These are phyloP conservation scores for Halcyon senegalensis DNA, from an alignment of 2,113 vertebrate genomes.

Conservation along the genomic window DNA sequence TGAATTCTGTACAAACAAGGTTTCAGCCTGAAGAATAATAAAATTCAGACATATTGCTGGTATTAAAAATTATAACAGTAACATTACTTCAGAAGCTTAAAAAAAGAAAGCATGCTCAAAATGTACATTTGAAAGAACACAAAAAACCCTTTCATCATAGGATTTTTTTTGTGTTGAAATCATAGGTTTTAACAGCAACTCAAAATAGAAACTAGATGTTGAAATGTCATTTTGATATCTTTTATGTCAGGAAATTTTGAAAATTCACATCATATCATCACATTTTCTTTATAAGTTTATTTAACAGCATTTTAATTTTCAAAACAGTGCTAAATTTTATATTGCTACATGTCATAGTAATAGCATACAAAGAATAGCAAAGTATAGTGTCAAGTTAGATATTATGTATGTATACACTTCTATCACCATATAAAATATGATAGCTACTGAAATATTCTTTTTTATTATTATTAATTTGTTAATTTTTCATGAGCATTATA, in stretches of 20 bases:
- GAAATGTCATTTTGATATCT: conserved; percentile 29
- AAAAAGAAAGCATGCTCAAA: neutral
- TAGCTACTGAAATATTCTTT: neutral
- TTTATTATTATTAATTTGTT: neutral
- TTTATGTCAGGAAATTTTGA: conserved; percentile 32
- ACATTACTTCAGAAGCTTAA: neutral
- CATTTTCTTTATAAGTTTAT: conserved; percentile 16
- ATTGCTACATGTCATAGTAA: conserved; percentile 17
- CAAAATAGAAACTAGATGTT: neutral
- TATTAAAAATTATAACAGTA: neutral
- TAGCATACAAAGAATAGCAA: neutral
- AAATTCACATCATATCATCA: neutral
- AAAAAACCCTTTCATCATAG: rapidly evolving
- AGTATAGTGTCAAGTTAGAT: neutral
- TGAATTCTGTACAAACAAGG: neutral
- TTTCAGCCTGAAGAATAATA: neutral
- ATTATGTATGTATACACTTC: neutral
- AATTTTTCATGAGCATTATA: neutral
- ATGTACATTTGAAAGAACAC: neutral
- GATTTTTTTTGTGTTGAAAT: neutral
- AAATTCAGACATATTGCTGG: neutral
- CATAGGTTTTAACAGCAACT: conserved; percentile 1
- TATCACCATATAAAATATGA: neutral
- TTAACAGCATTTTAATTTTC: neutral
- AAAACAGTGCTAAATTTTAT: neutral